Conservation (phyloP, 2,113 vertebrate species). For the Cranoglanis bouderius region DNA sequence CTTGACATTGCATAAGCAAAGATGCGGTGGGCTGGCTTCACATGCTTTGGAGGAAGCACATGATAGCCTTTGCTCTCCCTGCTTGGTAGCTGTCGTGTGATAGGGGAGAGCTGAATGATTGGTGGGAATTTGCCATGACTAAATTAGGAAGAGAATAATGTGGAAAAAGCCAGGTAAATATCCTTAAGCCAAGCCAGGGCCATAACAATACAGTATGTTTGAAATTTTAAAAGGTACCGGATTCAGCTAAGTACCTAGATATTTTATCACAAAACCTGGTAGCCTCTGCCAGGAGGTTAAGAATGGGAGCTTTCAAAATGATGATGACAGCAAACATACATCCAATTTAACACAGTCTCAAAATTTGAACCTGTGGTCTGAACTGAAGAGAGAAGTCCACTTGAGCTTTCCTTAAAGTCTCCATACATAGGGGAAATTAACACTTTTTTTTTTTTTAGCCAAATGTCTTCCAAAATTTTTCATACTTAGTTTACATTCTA, state of each 20-base stretch:
- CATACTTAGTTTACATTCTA: too few species aligned
- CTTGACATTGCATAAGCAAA: too few species aligned
- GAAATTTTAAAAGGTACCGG: neutral
- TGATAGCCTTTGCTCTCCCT: neutral
- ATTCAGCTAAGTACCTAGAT: neutral
- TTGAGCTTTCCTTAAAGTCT: neutral
- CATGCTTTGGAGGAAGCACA: neutral
- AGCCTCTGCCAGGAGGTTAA: neutral
- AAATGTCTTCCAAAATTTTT: too few species aligned
- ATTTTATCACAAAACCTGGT: neutral
- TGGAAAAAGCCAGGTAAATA: neutral
- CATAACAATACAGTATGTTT: neutral
- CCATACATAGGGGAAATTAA: too few species aligned
- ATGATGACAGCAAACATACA: neutral
- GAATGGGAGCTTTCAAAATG: neutral
- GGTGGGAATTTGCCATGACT: neutral
- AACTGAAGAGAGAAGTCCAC: neutral
- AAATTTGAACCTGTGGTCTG: neutral
- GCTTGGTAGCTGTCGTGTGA: neutral
- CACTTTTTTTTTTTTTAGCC: too few species aligned
- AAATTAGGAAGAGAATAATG: neutral
- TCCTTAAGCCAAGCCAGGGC: neutral
- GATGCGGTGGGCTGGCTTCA: neutral
- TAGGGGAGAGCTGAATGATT: neutral
- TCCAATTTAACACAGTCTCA: neutral